Conservation (phyloP, 2,113 vertebrate genomes). For the Saguinus imperator region DNA sequence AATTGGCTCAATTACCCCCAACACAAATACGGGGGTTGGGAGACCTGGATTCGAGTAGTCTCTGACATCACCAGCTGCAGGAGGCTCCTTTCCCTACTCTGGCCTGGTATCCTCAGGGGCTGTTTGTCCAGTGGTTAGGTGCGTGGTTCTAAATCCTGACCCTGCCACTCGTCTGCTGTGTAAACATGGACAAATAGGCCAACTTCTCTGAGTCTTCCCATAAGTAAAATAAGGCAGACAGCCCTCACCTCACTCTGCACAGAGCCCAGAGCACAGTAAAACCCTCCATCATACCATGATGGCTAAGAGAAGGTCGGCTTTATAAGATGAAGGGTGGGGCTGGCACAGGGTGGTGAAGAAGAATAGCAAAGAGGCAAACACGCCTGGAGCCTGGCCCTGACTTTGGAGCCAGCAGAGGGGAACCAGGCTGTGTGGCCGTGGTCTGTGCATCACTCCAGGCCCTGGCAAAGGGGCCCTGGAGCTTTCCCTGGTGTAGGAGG, state of each 20-base stretch:
- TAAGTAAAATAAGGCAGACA: background rate
- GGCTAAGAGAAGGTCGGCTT: background rate
- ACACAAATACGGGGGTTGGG: rapidly evolving
- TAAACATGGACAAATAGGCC: background rate
- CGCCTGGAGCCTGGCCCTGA: background rate
- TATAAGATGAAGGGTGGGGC: too few relatives aligned
- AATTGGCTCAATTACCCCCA: background rate
- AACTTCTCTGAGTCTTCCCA: background rate
- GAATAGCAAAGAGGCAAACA: background rate
- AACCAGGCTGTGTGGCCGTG: rapidly evolving
- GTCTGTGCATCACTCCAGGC: background rate
- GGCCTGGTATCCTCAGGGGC: background rate
- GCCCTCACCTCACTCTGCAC: rapidly evolving
- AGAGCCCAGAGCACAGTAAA: background rate
- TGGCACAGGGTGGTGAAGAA: too few relatives aligned
- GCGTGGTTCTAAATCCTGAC: rapidly evolving
- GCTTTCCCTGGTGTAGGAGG: background rate
- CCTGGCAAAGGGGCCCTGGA: background rate
- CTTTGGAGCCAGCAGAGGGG: background rate
- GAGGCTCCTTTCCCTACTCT: too few relatives aligned
- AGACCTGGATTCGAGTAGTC: background rate
- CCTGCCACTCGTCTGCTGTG: background rate
- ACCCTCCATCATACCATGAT: rapidly evolving
- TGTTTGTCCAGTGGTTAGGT: background rate
- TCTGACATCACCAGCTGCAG: background rate